These are phyloP conservation scores for Octodon degus DNA, from an alignment of 2,113 vertebrate species.

Conservation along the genomic window DNA sequence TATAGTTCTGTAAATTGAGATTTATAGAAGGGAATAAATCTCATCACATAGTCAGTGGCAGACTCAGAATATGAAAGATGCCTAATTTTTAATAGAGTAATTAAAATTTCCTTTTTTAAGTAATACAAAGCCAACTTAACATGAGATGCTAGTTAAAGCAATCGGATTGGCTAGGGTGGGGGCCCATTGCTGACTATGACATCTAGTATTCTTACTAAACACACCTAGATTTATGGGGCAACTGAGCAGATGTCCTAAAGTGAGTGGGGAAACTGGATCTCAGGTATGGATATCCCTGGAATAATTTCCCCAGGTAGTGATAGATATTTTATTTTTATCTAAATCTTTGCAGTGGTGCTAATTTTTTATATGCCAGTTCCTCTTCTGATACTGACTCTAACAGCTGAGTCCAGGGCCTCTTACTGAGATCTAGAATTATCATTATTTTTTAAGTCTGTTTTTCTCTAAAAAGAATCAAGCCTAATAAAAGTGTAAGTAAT, in stretches of 20 bases:
- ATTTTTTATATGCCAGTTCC: background rate
- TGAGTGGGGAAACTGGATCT: constrained; percentile 1
- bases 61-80: background rate
- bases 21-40: constrained; percentile 19
- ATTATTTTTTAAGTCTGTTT: constrained; percentile 26
- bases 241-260: constrained; percentile 29
- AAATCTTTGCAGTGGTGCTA: background rate
- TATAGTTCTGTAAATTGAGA: background rate
- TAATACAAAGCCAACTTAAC: background rate
- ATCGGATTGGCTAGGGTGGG: background rate
- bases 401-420: constrained; percentile 22
- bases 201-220: constrained; percentile 17
- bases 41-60: background rate
- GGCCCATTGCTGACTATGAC: background rate
- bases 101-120: constrained; percentile 24
- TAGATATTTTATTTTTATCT: background rate
- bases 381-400: constrained; percentile 19
- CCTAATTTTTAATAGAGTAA: background rate
- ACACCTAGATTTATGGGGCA: background rate
- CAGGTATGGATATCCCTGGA: background rate
- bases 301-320: background rate
- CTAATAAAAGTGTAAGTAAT: constrained; percentile 53
- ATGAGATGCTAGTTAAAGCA: constrained; percentile 35
- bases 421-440: constrained; percentile 14
- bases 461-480: constrained; percentile 38